Percentiles rank a stretch among this genome's conserved stretches.
These are phyloP conservation scores for Drosophila santomea DNA, from an alignment of 1,140 invertebrate species.

Conservation along the genomic window DNA sequence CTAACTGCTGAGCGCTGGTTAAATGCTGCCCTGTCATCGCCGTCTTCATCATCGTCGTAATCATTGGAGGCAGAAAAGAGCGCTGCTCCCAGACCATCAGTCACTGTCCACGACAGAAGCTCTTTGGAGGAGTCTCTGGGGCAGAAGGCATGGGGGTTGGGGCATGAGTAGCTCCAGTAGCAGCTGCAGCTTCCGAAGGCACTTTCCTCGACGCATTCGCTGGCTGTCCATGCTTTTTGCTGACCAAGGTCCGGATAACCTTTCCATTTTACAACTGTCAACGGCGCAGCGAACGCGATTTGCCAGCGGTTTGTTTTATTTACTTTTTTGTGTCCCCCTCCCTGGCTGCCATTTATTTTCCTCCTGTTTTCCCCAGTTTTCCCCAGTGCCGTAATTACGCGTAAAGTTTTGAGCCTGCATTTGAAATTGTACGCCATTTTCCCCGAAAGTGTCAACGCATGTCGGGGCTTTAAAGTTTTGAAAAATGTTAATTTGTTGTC, in stretches of 20 bases:
- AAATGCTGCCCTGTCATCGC: slow-evolving; percentile 62
- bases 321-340: background rate
- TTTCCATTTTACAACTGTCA: slow-evolving; percentile 79
- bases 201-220: slow-evolving; percentile 37
- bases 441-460: slow-evolving; percentile 75
- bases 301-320: slow-evolving; percentile 53
- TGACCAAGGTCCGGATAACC: slow-evolving; percentile 50
- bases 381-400: slow-evolving; percentile 55
- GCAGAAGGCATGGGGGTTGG: background rate
- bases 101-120: slow-evolving; percentile 64
- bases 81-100: slow-evolving; percentile 58
- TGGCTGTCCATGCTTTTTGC: slow-evolving; percentile 24
- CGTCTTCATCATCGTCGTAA: slow-evolving; percentile 44
- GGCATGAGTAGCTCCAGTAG: slow-evolving; percentile 9
- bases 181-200: slow-evolving; percentile 35
- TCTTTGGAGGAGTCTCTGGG: slow-evolving; percentile 11
- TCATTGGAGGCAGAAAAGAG: slow-evolving; percentile 28
- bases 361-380: slow-evolving; percentile 23
- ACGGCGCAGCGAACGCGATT: slow-evolving; percentile 52
- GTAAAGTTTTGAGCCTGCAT: slow-evolving; percentile 58
- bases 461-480: slow-evolving; percentile 36
- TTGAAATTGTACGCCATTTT: slow-evolving; percentile 73
- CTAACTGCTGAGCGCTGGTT: slow-evolving; percentile 58
- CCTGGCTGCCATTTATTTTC: slow-evolving; percentile 8
- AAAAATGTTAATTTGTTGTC: slow-evolving; percentile 72